These are phyloP conservation scores for Lonchura striata DNA, from an alignment of 2,113 vertebrate genomes.

Conservation along the genomic window DNA sequence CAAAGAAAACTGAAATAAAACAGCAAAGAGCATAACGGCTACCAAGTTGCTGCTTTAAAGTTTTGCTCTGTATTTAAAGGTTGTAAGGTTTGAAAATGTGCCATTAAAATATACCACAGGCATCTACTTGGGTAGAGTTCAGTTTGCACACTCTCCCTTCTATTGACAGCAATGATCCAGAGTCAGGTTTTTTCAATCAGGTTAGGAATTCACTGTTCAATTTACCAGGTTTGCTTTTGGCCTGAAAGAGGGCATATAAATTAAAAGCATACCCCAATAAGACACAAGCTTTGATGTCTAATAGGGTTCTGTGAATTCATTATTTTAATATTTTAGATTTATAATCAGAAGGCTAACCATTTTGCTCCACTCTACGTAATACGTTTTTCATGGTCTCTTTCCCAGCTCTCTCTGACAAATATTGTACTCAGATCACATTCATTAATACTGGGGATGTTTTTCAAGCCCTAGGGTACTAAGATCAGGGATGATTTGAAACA, in stretches of 20 bases:
- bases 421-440: slow-evolving; percentile 45
- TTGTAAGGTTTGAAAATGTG: slow-evolving; percentile 46
- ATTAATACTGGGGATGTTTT: slow-evolving; percentile 39
- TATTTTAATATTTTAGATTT: slow-evolving; percentile 66
- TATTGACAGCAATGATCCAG: background rate
- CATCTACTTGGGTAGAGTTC: background rate
- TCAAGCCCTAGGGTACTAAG: slow-evolving; percentile 19
- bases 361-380: slow-evolving; percentile 21
- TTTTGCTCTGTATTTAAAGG: slow-evolving; percentile 16
- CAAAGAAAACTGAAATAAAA: slow-evolving; percentile 38
- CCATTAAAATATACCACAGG: slow-evolving; percentile 41
- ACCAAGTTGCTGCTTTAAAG: slow-evolving; percentile 41
- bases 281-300: slow-evolving; percentile 61
- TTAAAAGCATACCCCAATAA: slow-evolving; percentile 64
- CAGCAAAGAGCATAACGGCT: slow-evolving; percentile 5
- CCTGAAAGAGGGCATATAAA: slow-evolving; percentile 26
- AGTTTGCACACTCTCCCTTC: slow-evolving; percentile 2
- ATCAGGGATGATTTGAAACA: slow-evolving; percentile 56
- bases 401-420: slow-evolving; percentile 41
- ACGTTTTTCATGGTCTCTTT: slow-evolving; percentile 51
- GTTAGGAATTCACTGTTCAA: slow-evolving; percentile 40
- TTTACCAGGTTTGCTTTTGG: slow-evolving; percentile 61
- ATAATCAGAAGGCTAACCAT: slow-evolving; percentile 42
- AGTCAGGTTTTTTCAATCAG: slow-evolving; percentile 59
- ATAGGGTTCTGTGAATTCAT: slow-evolving; percentile 44